Conservation (phyloP, 2,797 vertebrate species). For the Syncerus caffer region DNA sequence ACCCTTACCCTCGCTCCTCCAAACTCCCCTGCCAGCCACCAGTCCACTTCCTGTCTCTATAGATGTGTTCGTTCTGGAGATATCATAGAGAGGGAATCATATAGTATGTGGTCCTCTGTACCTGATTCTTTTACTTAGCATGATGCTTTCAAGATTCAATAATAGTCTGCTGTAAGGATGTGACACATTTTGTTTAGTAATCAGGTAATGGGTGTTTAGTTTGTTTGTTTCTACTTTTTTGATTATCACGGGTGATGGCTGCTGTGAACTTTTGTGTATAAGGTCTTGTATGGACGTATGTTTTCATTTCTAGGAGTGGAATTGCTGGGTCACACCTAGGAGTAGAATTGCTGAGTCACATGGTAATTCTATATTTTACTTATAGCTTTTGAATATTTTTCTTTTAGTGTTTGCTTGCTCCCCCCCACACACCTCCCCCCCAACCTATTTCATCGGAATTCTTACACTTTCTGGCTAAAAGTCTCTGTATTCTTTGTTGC, state of each 20-base stretch:
- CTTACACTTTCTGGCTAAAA: background rate
- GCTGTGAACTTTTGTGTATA: background rate
- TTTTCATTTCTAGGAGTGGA: background rate
- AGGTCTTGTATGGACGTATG: background rate
- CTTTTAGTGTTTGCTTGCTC: background rate
- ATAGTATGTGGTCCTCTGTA: background rate
- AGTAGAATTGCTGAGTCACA: background rate
- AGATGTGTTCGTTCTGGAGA: background rate
- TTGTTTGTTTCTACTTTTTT: background rate
- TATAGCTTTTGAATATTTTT: background rate
- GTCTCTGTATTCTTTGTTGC: background rate
- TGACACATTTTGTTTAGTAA: background rate
- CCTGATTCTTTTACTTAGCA: background rate
- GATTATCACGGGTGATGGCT: background rate
- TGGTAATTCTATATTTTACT: background rate
- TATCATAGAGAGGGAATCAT: background rate
- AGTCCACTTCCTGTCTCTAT: background rate
- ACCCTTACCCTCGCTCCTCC: background rate
- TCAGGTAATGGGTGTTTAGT: background rate
- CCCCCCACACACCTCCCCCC: rapidly evolving
- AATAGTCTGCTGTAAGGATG: background rate
- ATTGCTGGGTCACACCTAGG: background rate
- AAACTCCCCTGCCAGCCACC: background rate
- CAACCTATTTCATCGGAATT: background rate
- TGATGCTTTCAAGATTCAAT: background rate